These are phyloP conservation scores for Acanthopagrus latus DNA, from an alignment of 2,797 vertebrate species.

Conservation along the genomic window DNA sequence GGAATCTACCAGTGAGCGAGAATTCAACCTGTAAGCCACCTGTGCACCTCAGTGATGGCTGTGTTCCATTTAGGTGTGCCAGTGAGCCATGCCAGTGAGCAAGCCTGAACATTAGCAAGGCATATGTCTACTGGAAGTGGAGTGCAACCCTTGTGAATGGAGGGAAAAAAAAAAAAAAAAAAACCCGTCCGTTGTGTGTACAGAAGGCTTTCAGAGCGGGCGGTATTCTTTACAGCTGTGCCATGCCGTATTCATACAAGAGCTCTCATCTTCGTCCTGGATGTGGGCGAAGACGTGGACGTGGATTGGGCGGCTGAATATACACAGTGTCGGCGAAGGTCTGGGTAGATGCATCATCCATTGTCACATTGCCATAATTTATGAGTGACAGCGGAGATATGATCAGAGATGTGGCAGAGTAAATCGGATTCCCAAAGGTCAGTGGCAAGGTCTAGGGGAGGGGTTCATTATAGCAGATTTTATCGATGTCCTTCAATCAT, in stretches of 20 bases:
- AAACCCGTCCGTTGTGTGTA: neutral
- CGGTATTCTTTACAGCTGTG: neutral
- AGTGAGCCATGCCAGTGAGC: slow-evolving; percentile 27
- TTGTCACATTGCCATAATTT: slow-evolving; percentile 71
- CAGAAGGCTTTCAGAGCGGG: neutral
- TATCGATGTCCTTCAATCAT: slow-evolving; percentile 75
- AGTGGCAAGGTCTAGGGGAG: slow-evolving; percentile 74
- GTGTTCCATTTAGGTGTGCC: slow-evolving; percentile 30
- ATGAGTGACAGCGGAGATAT: slow-evolving; percentile 73
- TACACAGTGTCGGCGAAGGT: slow-evolving; percentile 31
- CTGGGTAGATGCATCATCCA: slow-evolving; percentile 53
- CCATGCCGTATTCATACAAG: neutral
- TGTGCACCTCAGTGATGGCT: slow-evolving; percentile 44
- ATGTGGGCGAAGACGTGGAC: slow-evolving; percentile 20
- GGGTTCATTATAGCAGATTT: slow-evolving; percentile 74
- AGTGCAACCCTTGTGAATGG: slow-evolving; percentile 24
- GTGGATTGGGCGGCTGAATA: slow-evolving; percentile 23
- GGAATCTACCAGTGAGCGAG: neutral
- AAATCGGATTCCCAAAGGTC: slow-evolving; percentile 78
- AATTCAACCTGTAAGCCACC: slow-evolving; percentile 50
- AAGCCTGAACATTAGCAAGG: slow-evolving; percentile 22
- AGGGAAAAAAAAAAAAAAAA: slow-evolving; percentile 2
- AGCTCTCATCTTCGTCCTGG: slow-evolving; percentile 14
- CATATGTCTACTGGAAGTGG: slow-evolving; percentile 22
- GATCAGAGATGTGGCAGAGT: slow-evolving; percentile 71